phyloP scores from a whole-genome alignment of 2,113 vertebrate genomes.

The Madoqua kirkii region DNA sequence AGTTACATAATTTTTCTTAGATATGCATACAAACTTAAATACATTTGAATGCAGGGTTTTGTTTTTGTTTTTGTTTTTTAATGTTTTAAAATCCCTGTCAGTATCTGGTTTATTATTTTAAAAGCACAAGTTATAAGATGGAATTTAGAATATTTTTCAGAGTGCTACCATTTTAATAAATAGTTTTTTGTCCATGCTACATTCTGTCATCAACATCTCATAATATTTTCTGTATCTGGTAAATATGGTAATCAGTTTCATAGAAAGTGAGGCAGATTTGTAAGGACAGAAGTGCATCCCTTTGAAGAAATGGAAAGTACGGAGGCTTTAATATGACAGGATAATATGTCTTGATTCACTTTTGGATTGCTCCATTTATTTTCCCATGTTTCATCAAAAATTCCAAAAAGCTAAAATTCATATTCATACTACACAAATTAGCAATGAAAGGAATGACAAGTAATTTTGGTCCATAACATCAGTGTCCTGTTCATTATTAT shows the following conservation, averaged over 20 bases:
- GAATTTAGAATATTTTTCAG: slow-evolving; percentile 30
- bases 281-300: not conserved
- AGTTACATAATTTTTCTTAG: slow-evolving; percentile 31
- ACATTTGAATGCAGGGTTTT: not conserved
- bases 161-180: not conserved
- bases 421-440: not conserved
- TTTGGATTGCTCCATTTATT: slow-evolving; percentile 1
- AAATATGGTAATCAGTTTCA: not conserved
- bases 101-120: slow-evolving; percentile 26
- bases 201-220: not conserved
- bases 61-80: not conserved
- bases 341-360: not conserved
- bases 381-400: slow-evolving; percentile 13
- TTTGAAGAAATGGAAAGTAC: not conserved
- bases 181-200: not conserved
- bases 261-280: not conserved
- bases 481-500: not conserved
- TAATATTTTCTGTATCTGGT: not conserved
- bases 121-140: not conserved
- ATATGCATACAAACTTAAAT: not conserved
- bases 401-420: not conserved
- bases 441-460: not conserved
- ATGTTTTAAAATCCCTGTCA: not conserved
- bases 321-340: not conserved
- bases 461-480: not conserved